Conservation (phyloP, 53 echinoderm and acorn worm species). For the Echinarachnius parma region DNA sequence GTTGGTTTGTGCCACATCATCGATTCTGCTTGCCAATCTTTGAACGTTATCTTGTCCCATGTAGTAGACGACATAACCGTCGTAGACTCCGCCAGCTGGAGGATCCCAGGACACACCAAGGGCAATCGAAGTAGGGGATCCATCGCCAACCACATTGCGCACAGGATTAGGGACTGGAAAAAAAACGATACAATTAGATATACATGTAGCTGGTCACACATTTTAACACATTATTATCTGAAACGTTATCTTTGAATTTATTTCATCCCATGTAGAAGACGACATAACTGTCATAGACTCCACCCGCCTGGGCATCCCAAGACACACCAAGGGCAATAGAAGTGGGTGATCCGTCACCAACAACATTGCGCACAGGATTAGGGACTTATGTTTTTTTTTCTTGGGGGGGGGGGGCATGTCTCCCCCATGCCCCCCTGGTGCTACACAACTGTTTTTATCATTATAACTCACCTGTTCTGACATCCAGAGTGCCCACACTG, state of each 20-base stretch:
- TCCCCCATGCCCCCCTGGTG: too few relatives aligned
- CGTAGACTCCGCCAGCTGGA: conserved; percentile 3
- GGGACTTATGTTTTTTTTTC: too few relatives aligned
- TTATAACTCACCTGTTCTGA: conserved; percentile 30
- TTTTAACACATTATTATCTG: background rate
- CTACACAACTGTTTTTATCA: too few relatives aligned
- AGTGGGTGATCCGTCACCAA: conserved; percentile 3
- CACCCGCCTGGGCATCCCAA: conserved; percentile 3
- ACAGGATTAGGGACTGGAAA: conserved; percentile 10
- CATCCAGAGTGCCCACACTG: background rate
- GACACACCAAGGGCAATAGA: conserved; percentile 5
- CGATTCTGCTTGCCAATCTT: background rate
- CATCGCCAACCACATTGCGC: background rate
- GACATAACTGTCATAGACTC: conserved; percentile 29
- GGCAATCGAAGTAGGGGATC: conserved; percentile 10
- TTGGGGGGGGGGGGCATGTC: too few relatives aligned
- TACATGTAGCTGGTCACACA: background rate
- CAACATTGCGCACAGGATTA: background rate
- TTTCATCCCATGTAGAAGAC: conserved; percentile 14
- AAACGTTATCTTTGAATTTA: background rate
- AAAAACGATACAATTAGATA: background rate
- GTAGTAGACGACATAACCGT: conserved; percentile 27
- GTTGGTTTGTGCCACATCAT: background rate
- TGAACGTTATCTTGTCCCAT: conserved; percentile 21
- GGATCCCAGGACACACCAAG: conserved; percentile 10